Percentiles rank a stretch among this genome's conserved stretches.
phyloP scores from a whole-genome alignment of 2,888 invertebrate species.

The Trissonchulus latispiculum region DNA sequence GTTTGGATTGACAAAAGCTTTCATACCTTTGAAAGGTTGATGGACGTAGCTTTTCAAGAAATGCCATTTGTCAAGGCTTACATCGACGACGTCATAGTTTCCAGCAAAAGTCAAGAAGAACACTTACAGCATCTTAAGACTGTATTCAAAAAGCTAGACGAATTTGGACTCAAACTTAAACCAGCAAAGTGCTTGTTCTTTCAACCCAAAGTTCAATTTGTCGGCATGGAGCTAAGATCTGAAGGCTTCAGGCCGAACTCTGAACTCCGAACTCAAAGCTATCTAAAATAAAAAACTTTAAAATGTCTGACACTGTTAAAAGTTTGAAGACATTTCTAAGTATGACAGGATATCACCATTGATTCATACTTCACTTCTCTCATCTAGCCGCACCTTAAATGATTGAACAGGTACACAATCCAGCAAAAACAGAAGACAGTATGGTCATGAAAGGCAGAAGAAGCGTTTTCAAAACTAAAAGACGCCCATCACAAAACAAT shows the following conservation, averaged over 20 bases:
- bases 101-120: background rate
- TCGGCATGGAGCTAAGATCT: slow-evolving; percentile 3
- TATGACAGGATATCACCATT: slow-evolving; percentile 10
- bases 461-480: background rate
- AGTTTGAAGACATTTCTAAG: background rate
- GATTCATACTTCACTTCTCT: slow-evolving; percentile 8
- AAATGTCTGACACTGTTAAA: background rate
- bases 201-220: slow-evolving; percentile 1
- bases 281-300: background rate
- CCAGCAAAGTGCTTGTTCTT: slow-evolving; percentile 6
- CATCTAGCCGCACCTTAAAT: slow-evolving; percentile 12
- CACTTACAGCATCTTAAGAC: background rate
- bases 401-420: background rate
- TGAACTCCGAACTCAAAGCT: background rate
- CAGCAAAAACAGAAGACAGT: background rate
- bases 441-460: background rate
- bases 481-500: background rate
- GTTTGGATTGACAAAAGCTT: slow-evolving; percentile 27
- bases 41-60: slow-evolving; percentile 6
- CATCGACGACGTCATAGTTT: slow-evolving; percentile 6
- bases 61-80: slow-evolving; percentile 7
- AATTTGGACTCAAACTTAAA: slow-evolving; percentile 4
- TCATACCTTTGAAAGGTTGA: slow-evolving; percentile 27
- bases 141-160: background rate
- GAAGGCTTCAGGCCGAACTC: background rate